Evolutionary conservation across 2,888 invertebrate species (phyloP).

Genomic region (Dicyrtomina minuta): DNA sequence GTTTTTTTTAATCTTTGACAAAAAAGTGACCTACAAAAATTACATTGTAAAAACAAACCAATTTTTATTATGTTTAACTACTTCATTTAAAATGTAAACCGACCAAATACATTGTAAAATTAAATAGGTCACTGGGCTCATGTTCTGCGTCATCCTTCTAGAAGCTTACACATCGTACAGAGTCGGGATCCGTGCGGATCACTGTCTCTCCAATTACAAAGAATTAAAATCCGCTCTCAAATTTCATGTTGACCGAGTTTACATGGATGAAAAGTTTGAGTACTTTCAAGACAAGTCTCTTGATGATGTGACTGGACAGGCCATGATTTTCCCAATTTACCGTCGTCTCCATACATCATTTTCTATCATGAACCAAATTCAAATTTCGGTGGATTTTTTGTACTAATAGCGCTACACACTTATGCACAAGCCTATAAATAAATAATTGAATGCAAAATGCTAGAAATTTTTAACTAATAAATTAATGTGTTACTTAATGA

Average conservation of each 20-base stretch:
- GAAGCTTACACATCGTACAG: not conserved
- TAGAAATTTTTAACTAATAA: too few relatives aligned
- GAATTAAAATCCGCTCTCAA: not conserved
- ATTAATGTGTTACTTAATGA: not conserved
- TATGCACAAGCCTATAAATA: too few relatives aligned
- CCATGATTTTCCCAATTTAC: not conserved
- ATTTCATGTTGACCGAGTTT: constrained; percentile 3
- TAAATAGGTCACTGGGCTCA: not conserved
- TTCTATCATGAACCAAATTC: not conserved
- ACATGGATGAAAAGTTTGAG: not conserved
- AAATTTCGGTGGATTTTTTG: constrained; percentile 2
- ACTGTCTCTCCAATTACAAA: not conserved
- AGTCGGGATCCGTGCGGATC: not conserved
- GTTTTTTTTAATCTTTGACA: too few relatives aligned
- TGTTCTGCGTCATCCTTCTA: not conserved
- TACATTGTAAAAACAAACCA: too few relatives aligned
- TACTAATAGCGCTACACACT: too few relatives aligned
- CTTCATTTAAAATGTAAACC: not conserved
- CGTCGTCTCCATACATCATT: constrained; percentile 2
- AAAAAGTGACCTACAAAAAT: too few relatives aligned
- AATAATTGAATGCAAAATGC: too few relatives aligned
- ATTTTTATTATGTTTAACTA: too few relatives aligned
- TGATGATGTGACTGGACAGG: not conserved
- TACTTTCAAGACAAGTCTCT: not conserved
- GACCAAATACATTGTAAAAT: not conserved